Evolutionary conservation across 2,888 invertebrate species (phyloP).

Genomic region (Nudaria mundana): DNA sequence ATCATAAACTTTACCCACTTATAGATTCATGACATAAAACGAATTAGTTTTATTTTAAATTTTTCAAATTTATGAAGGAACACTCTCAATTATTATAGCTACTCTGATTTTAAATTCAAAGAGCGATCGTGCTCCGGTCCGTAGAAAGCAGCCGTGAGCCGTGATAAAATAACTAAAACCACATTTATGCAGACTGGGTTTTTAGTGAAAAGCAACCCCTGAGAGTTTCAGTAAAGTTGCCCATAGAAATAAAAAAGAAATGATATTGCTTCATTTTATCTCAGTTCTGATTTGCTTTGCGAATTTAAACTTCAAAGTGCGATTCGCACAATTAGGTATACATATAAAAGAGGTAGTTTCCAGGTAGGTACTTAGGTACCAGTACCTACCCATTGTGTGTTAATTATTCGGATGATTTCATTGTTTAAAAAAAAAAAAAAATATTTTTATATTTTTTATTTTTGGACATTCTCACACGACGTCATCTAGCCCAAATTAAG

Average conservation of each 20-base stretch:
- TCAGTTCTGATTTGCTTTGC: constrained; percentile 13
- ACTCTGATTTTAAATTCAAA: constrained; percentile 28
- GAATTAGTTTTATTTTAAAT: too few relatives aligned
- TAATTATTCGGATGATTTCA: too few relatives aligned
- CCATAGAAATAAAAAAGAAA: constrained; percentile 6
- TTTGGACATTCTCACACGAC: too few relatives aligned
- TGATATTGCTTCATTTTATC: constrained; percentile 3
- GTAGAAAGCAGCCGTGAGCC: constrained; percentile 5
- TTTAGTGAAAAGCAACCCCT: constrained; percentile 9
- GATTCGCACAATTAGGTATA: too few relatives aligned
- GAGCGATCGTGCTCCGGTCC: constrained; percentile 23
- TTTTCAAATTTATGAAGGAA: constrained; percentile 13
- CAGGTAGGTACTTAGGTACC: too few relatives aligned
- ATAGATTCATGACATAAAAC: too few relatives aligned
- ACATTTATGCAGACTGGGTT: constrained; percentile 15
- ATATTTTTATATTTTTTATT: too few relatives aligned
- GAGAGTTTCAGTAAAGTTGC: constrained; percentile 11
- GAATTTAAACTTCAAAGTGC: not conserved
- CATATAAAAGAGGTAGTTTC: too few relatives aligned
- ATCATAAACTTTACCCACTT: too few relatives aligned
- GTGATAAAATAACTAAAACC: constrained; percentile 25
- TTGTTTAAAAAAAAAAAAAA: too few relatives aligned
- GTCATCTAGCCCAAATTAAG: too few relatives aligned
- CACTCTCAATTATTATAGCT: constrained; percentile 10
- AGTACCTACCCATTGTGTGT: too few relatives aligned